Evolutionary conservation across 2,888 invertebrate genomes (phyloP).

Genomic region (Sinelater perroti): DNA sequence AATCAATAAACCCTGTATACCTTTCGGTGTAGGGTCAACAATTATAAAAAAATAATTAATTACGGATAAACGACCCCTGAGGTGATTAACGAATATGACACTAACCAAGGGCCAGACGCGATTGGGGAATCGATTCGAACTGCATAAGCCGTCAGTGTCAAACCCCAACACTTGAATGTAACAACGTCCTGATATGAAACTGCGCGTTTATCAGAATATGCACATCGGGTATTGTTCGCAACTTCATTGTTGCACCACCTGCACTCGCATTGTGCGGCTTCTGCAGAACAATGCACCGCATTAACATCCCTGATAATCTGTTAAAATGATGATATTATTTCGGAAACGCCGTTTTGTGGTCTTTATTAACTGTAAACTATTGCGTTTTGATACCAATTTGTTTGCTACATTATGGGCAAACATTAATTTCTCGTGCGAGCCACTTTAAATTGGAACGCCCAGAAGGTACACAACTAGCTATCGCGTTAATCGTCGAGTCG

Average conservation of each 20-base stretch:
- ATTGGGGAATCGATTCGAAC: conserved; percentile 21
- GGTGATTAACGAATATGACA: too few relatives aligned
- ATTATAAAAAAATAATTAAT: too few relatives aligned
- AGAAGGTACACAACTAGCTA: too few relatives aligned
- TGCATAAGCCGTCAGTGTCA: conserved; percentile 30
- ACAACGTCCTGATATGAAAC: conserved; percentile 38
- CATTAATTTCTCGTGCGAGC: conserved; percentile 20
- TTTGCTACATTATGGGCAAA: conserved; percentile 17
- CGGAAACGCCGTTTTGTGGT: conserved; percentile 39
- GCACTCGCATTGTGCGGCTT: conserved; percentile 46
- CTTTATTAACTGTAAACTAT: conserved; percentile 38
- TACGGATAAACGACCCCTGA: too few relatives aligned
- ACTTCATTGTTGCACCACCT: conserved; percentile 44
- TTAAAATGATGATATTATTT: conserved; percentile 44
- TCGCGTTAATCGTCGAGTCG: too few relatives aligned
- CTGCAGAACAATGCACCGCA: conserved; percentile 49
- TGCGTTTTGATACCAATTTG: conserved; percentile 37
- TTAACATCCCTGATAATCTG: conserved; percentile 50
- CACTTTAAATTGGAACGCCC: too few relatives aligned
- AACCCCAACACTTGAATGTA: conserved; percentile 43
- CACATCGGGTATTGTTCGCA: conserved; percentile 52
- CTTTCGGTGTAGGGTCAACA: too few relatives aligned
- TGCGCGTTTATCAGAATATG: conserved; percentile 51
- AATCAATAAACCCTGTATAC: too few relatives aligned
- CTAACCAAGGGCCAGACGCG: too few relatives aligned